phyloP scores from a whole-genome alignment of 2,888 invertebrate species.

The Emmelina monodactyla region DNA sequence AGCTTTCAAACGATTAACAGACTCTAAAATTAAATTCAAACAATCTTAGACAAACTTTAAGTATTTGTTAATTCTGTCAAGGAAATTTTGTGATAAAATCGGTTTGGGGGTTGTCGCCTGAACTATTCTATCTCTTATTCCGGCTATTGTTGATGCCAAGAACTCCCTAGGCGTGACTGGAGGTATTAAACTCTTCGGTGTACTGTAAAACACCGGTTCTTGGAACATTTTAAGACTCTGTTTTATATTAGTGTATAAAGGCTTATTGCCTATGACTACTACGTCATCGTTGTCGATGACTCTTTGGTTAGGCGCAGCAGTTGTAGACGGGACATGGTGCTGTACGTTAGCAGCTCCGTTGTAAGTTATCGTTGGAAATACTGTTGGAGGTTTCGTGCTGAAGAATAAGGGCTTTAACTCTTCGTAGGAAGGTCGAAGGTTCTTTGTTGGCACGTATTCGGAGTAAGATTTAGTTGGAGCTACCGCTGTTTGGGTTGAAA shows the following conservation, averaged over 20 bases:
- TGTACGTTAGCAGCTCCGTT: conserved; percentile 21
- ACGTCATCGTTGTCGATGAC: conserved; percentile 29
- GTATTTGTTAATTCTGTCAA: conserved; percentile 50
- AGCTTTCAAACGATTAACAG: too few relatives aligned
- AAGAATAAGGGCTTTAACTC: too few relatives aligned
- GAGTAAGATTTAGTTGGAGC: too few relatives aligned
- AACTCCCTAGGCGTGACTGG: conserved; percentile 29
- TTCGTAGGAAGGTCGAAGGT: conserved; percentile 31
- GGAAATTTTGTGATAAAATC: conserved; percentile 33
- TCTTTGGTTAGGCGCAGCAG: conserved; percentile 16
- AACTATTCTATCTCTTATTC: conserved; percentile 33
- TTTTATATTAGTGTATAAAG: conserved; percentile 33
- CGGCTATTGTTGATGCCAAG: conserved; percentile 37
- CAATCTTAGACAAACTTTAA: too few relatives aligned
- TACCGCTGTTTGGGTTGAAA: conserved; percentile 21
- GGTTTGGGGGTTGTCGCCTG: conserved; percentile 29
- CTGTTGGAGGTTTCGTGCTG: too few relatives aligned
- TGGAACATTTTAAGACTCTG: not conserved
- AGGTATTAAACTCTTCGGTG: conserved; percentile 15
- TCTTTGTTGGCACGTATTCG: too few relatives aligned
- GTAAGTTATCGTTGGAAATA: conserved; percentile 19
- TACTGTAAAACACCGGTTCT: conserved; percentile 13
- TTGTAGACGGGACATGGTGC: conserved; percentile 26
- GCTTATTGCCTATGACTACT: conserved; percentile 30
- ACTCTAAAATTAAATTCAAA: too few relatives aligned